A percentile compares a stretch with the other conserved stretches of the same genome.
These are phyloP conservation scores for Clarias magur DNA, from an alignment of 2,113 vertebrate genomes.

Conservation along the genomic window DNA sequence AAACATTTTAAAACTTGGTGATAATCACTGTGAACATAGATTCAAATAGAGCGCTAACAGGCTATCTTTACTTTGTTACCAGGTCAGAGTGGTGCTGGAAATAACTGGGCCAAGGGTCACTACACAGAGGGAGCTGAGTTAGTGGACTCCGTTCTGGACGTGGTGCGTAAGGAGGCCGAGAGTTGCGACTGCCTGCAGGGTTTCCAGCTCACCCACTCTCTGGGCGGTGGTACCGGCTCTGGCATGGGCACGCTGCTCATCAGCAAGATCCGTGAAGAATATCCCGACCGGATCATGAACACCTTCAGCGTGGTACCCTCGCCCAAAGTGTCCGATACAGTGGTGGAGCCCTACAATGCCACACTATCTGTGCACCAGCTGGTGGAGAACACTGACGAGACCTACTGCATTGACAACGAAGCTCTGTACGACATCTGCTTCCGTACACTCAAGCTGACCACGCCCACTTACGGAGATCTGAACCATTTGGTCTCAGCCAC, in stretches of 20 bases:
- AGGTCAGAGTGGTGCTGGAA: constrained; percentile 92
- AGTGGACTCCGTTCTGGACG: constrained; percentile 89
- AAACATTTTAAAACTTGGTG: neutral
- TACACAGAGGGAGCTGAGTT: constrained; percentile 89
- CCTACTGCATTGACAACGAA: constrained; percentile 96
- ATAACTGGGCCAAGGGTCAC: constrained; percentile 93
- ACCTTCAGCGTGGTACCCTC: constrained; percentile 86
- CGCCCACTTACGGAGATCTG: constrained; percentile 89
- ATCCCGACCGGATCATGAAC: constrained; percentile 90
- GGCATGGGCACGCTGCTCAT: constrained; percentile 89
- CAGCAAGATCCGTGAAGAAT: constrained; percentile 90
- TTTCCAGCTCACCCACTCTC: constrained; percentile 88
- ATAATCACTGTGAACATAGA: neutral
- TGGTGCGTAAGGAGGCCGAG: constrained; percentile 88
- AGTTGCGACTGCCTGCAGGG: constrained; percentile 91
- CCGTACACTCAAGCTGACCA: constrained; percentile 92
- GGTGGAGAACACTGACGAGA: constrained; percentile 96
- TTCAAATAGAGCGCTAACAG: neutral
- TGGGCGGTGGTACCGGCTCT: constrained; percentile 85
- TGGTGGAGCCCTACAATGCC: constrained; percentile 93
- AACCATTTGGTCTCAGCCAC: constrained; percentile 93
- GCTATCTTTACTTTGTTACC: neutral
- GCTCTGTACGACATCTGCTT: constrained; percentile 96
- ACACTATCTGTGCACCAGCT: constrained; percentile 91
- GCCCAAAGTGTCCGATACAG: constrained; percentile 82